Conservation (phyloP, 2,113 vertebrate species). For the Platysternon megacephalum region DNA sequence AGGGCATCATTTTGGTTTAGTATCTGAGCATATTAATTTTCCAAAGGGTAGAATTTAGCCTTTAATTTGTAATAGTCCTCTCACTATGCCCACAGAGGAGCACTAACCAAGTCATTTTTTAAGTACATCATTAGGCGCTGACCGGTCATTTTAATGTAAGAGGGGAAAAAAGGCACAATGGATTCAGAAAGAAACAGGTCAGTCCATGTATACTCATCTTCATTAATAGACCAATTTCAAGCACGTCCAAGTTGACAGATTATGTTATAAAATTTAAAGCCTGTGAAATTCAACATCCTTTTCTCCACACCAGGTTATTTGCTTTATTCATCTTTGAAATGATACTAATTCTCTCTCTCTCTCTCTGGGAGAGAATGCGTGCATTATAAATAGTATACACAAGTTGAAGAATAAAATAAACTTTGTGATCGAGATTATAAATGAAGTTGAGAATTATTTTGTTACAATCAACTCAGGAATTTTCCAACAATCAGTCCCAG, state of each 20-base stretch:
- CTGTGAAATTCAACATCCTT: neutral
- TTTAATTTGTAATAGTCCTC: neutral
- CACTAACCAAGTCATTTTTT: neutral
- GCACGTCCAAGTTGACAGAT: neutral
- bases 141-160: neutral
- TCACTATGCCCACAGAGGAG: neutral
- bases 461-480: neutral
- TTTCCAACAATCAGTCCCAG: neutral
- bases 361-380: neutral
- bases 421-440: neutral
- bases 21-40: conserved; percentile 26
- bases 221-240: neutral
- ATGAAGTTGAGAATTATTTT: neutral
- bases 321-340: neutral
- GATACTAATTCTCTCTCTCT: neutral
- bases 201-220: neutral
- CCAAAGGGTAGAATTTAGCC: conserved; percentile 34
- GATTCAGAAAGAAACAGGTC: neutral
- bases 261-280: neutral
- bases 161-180: neutral
- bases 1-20: conserved; percentile 9
- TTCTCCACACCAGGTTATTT: neutral
- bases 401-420: neutral
- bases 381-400: neutral
- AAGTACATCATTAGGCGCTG: neutral